These are phyloP conservation scores for Hydropotes inermis DNA, from an alignment of 2,113 vertebrate species.

Conservation along the genomic window DNA sequence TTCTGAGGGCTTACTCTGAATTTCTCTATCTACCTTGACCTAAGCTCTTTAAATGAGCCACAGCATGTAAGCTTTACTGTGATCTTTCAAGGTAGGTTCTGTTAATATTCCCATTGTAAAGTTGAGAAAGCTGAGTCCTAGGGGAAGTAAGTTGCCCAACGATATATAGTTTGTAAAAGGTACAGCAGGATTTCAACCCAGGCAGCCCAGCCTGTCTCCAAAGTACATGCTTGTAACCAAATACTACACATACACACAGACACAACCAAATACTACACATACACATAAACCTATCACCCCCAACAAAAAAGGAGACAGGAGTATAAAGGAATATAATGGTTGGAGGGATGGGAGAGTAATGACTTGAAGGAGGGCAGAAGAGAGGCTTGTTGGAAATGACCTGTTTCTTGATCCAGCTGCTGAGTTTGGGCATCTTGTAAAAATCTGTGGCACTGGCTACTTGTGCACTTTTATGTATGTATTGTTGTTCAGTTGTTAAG, in stretches of 20 bases:
- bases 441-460: background rate
- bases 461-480: background rate
- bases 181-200: background rate
- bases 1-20: background rate
- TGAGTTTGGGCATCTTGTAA: background rate
- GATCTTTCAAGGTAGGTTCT: background rate
- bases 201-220: background rate
- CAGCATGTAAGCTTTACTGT: background rate
- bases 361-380: background rate
- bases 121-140: background rate
- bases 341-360: background rate
- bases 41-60: background rate
- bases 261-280: background rate
- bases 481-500: background rate
- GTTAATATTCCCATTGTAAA: background rate
- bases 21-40: background rate
- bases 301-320: background rate
- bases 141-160: background rate
- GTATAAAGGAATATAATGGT: background rate
- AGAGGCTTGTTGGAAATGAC: background rate
- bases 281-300: background rate
- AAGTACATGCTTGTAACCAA: background rate
- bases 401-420: background rate
- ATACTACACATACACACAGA: background rate
- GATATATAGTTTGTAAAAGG: background rate